A percentile compares a stretch with the other conserved stretches of the same genome.
These are phyloP conservation scores for Scotopteryx bipunctaria DNA, from an alignment of 2,888 invertebrate species.

Conservation along the genomic window DNA sequence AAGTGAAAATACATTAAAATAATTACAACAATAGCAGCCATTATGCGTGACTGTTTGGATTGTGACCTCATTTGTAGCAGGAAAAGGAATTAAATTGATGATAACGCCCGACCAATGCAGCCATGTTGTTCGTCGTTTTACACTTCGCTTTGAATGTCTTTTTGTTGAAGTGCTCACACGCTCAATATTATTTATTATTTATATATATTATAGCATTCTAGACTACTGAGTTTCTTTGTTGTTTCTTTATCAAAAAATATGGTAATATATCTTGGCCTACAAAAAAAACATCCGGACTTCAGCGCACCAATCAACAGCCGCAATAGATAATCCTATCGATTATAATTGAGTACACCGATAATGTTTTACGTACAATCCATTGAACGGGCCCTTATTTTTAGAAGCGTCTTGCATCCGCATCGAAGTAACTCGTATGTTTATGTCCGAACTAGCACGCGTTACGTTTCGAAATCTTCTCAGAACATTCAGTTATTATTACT, in stretches of 20 bases:
- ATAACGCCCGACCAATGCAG: conserved; percentile 60
- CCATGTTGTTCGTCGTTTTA: conserved; percentile 54
- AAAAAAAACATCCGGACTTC: not conserved
- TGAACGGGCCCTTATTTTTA: conserved; percentile 59
- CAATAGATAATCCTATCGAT: conserved; percentile 23
- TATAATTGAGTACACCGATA: conserved; percentile 28
- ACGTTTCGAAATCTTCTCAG: conserved; percentile 70
- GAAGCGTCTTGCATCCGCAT: conserved; percentile 65
- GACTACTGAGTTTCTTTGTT: not conserved
- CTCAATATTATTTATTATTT: not conserved
- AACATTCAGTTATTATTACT: conserved; percentile 53
- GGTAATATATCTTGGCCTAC: not conserved
- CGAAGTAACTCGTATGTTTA: conserved; percentile 75
- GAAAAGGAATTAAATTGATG: conserved; percentile 78
- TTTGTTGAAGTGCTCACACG: not conserved
- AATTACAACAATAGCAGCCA: conserved; percentile 41
- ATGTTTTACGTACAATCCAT: conserved; percentile 39
- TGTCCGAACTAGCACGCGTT: conserved; percentile 65
- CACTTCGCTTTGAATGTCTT: conserved; percentile 1
- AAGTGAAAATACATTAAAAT: conserved; percentile 25
- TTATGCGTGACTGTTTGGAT: conserved; percentile 60
- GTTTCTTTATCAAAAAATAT: too few relatives aligned
- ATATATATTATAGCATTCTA: not conserved
- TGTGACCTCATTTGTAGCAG: conserved; percentile 80
- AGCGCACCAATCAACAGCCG: not conserved